These are phyloP conservation scores for Probaryconus sp. DNA, from an alignment of 1,140 invertebrate genomes.

Conservation along the genomic window DNA sequence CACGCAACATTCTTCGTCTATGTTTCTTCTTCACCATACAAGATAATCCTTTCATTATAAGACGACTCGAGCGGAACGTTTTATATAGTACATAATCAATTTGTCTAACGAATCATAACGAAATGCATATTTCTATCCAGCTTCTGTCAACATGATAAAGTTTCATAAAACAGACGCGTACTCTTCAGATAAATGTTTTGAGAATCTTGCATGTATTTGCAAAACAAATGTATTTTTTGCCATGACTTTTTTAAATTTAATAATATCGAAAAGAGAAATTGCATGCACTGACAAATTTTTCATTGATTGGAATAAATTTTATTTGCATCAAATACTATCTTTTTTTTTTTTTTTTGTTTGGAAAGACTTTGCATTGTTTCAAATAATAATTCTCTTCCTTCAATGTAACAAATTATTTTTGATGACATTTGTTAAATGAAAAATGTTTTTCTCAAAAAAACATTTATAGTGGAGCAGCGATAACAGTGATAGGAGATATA, in stretches of 20 bases:
- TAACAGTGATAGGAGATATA: slow-evolving; percentile 61
- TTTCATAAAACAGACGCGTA: slow-evolving; percentile 54
- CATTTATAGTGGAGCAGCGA: slow-evolving; percentile 60
- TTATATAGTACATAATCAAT: slow-evolving; percentile 35
- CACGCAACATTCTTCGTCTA: background rate
- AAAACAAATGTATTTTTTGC: too few species aligned
- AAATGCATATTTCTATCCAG: slow-evolving; percentile 56
- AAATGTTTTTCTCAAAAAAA: slow-evolving; percentile 53
- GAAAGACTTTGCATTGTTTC: too few species aligned
- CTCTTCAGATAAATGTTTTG: slow-evolving; percentile 59
- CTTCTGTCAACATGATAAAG: slow-evolving; percentile 57
- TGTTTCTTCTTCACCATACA: slow-evolving; percentile 1
- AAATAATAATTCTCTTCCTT: too few species aligned
- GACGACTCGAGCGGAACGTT: background rate
- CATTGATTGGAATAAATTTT: too few species aligned
- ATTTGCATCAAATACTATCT: too few species aligned
- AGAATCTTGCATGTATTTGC: slow-evolving; percentile 23
- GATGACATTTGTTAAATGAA: slow-evolving; percentile 7
- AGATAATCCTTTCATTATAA: slow-evolving; percentile 3
- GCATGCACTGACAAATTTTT: too few species aligned
- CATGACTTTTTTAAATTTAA: background rate
- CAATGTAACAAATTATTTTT: slow-evolving; percentile 18
- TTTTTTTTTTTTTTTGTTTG: too few species aligned
- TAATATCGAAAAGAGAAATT: too few species aligned
- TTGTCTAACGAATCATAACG: slow-evolving; percentile 45